Evolutionary conservation across 2,113 vertebrate genomes (phyloP).

Genomic region (Esox niger): DNA sequence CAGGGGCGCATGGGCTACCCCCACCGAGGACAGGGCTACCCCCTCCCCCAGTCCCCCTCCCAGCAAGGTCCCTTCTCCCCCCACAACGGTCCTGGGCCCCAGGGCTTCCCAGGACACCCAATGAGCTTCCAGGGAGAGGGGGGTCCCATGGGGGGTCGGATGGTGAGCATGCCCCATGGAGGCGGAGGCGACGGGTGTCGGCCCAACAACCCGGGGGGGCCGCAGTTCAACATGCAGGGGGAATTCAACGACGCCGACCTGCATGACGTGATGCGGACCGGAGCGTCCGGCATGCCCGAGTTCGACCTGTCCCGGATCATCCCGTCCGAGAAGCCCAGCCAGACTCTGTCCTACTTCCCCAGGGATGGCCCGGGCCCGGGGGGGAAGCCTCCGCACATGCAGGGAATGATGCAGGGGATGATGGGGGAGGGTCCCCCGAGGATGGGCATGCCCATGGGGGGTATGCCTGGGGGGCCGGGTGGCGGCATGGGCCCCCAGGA

Average conservation of each 20-base stretch:
- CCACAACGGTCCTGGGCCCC: slow-evolving; percentile 89
- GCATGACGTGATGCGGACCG: slow-evolving; percentile 96
- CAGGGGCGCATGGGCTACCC: slow-evolving; percentile 95
- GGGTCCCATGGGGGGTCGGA: slow-evolving; percentile 87
- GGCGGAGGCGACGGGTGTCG: slow-evolving; percentile 85
- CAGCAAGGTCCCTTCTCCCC: slow-evolving; percentile 93
- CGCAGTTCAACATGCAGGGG: slow-evolving; percentile 84
- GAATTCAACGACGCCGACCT: slow-evolving; percentile 95
- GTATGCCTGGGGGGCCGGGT: slow-evolving; percentile 82
- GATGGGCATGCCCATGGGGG: slow-evolving; percentile 94
- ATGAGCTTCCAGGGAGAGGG: slow-evolving; percentile 94
- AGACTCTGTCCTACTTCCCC: slow-evolving; percentile 98
- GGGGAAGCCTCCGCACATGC: slow-evolving; percentile 93
- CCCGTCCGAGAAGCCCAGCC: slow-evolving; percentile 97
- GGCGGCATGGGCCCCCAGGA: slow-evolving; percentile 86
- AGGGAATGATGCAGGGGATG: slow-evolving; percentile 80
- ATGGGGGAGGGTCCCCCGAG: slow-evolving; percentile 85
- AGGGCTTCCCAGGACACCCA: slow-evolving; percentile 86
- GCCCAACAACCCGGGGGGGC: slow-evolving; percentile 92
- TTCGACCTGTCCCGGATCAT: slow-evolving; percentile 99
- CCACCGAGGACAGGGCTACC: slow-evolving; percentile 85
- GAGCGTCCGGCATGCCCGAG: slow-evolving; percentile 94
- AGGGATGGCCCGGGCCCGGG: slow-evolving; percentile 84
- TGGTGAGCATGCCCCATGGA: slow-evolving; percentile 84
- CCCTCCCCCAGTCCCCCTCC: slow-evolving; percentile 93